Percentiles rank a stretch among this genome's conserved stretches.
phyloP scores from a whole-genome alignment of 1,140 invertebrate genomes.

The Aphelenchoides avenae region DNA sequence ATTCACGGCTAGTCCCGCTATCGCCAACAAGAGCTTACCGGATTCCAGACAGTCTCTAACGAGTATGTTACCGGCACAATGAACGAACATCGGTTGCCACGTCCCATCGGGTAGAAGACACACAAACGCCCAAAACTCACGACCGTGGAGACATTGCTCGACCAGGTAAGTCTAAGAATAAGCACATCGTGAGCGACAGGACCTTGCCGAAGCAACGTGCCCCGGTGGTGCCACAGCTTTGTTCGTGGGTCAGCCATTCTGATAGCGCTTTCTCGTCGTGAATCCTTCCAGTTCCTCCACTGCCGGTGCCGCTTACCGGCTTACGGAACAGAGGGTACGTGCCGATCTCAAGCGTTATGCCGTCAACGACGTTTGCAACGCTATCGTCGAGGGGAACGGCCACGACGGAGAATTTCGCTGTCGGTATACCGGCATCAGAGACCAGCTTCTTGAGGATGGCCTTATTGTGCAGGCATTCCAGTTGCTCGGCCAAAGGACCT shows the following conservation, averaged over 20 bases:
- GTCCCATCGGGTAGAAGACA: slow-evolving; percentile 6
- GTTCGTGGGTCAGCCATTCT: background rate
- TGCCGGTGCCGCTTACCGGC: slow-evolving; percentile 15
- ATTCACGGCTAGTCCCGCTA: too few relatives aligned
- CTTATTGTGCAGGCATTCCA: too few relatives aligned
- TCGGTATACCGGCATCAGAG: slow-evolving; percentile 5
- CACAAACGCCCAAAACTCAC: slow-evolving; percentile 15
- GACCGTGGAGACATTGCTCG: slow-evolving; percentile 4
- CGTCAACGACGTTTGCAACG: background rate
- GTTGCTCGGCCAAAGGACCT: too few relatives aligned
- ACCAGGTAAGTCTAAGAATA: slow-evolving; percentile 10
- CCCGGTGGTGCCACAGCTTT: background rate
- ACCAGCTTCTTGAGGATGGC: slow-evolving; percentile 8
- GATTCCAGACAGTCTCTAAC: slow-evolving; percentile 14
- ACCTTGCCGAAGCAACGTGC: background rate
- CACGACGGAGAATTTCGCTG: slow-evolving; percentile 11
- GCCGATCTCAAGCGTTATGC: slow-evolving; percentile 3
- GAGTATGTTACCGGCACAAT: slow-evolving; percentile 1
- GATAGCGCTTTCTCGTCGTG: background rate
- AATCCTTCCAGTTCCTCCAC: slow-evolving; percentile 22
- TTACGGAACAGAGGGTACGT: slow-evolving; percentile 25
- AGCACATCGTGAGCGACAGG: too few relatives aligned
- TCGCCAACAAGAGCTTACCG: slow-evolving; percentile 3
- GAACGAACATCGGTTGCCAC: slow-evolving; percentile 1
- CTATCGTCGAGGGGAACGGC: slow-evolving; percentile 2